Conservation (phyloP, 64 coral and sea anemone genomes). For the Cladopsammia gracilis region DNA sequence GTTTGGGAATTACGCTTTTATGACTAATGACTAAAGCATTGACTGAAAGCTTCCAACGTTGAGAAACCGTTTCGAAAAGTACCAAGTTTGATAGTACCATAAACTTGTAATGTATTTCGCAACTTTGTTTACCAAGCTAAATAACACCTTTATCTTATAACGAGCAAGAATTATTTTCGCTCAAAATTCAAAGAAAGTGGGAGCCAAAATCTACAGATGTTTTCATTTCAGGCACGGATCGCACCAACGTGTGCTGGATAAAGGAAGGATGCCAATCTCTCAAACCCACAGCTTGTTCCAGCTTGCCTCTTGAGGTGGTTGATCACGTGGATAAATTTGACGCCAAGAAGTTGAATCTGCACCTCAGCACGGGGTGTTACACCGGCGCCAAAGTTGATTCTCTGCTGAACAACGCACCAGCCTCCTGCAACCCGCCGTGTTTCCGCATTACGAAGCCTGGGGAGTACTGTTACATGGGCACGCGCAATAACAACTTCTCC, state of each 20-base stretch:
- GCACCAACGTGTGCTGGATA: slow-evolving; percentile 61
- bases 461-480: no score
- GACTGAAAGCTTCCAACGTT: no score
- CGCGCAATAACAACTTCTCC: no score
- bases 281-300: background rate
- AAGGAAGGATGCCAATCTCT: slow-evolving; percentile 52
- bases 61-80: no score
- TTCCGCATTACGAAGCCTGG: background rate
- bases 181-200: background rate
- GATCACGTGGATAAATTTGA: slow-evolving; percentile 51
- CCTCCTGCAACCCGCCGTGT: slow-evolving; percentile 40
- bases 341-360: slow-evolving; percentile 38
- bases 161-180: slow-evolving; percentile 13
- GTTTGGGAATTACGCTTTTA: no score
- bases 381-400: background rate
- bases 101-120: background rate
- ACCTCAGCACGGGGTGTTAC: slow-evolving; percentile 44
- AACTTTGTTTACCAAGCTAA: background rate
- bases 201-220: background rate
- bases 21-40: no score
- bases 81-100: no score
- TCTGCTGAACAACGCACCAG: slow-evolving; percentile 48
- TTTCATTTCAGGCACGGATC: slow-evolving; percentile 39
- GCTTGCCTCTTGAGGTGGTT: slow-evolving; percentile 49
- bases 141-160: slow-evolving; percentile 4